These are phyloP conservation scores for Drosophila ironensis DNA, from an alignment of 1,140 invertebrate genomes.

Conservation along the genomic window DNA sequence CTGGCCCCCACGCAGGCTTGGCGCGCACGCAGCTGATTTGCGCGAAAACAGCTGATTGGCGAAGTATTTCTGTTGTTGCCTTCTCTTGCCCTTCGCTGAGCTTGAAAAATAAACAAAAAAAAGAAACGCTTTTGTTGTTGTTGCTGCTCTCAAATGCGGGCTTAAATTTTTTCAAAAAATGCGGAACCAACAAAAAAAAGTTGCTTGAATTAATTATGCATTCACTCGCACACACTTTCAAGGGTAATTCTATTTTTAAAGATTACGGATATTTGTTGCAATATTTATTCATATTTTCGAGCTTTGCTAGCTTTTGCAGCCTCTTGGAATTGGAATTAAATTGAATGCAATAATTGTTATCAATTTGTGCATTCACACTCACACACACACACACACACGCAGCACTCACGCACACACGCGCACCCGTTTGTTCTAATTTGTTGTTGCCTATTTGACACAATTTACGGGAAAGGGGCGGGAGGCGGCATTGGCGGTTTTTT, in stretches of 20 bases:
- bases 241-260: conserved; percentile 38
- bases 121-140: conserved; percentile 39
- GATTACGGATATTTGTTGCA: conserved; percentile 8
- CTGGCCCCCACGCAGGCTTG: too few relatives aligned
- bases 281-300: conserved; percentile 5
- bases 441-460: conserved; percentile 54
- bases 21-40: conserved; percentile 48
- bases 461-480: conserved; percentile 21
- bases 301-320: neutral
- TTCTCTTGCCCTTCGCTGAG: conserved; percentile 33
- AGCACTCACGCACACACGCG: neutral
- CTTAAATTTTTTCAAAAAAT: conserved; percentile 42
- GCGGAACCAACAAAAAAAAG: conserved; percentile 40
- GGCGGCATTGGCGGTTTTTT: neutral
- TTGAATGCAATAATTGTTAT: too few relatives aligned
- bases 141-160: conserved; percentile 4
- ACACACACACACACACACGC: conserved; percentile 7
- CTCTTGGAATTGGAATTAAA: neutral
- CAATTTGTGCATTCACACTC: conserved; percentile 26
- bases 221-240: conserved; percentile 7
- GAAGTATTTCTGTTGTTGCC: conserved; percentile 29
- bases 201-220: conserved; percentile 57
- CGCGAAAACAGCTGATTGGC: conserved; percentile 60
- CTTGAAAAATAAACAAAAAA: conserved; percentile 63
- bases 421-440: conserved; percentile 19